Evolutionary conservation across 1,140 invertebrate genomes (phyloP).

Genomic region (Orchestia grillus): DNA sequence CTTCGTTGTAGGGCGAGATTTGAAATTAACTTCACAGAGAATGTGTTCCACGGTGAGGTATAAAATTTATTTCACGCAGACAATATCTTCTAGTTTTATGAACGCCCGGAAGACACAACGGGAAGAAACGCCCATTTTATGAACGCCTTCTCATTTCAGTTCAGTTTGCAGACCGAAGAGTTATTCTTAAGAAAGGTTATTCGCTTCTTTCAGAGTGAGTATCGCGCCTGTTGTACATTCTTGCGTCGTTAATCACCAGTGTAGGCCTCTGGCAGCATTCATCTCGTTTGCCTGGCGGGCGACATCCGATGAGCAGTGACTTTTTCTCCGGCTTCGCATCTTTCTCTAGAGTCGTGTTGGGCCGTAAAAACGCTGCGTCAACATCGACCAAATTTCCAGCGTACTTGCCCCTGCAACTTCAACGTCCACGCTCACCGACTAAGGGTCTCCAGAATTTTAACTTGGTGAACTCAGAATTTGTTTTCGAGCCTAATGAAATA

Average conservation of each 20-base stretch:
- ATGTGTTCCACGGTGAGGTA: background rate
- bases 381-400: background rate
- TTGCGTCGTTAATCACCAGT: background rate
- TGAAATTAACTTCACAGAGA: background rate
- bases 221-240: background rate
- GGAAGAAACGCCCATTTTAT: background rate
- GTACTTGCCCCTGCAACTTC: background rate
- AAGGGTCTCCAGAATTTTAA: background rate
- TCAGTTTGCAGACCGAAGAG: background rate
- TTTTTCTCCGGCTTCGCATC: background rate
- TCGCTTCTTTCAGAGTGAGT: background rate
- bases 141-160: background rate
- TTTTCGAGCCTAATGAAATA: background rate
- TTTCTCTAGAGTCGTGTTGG: background rate
- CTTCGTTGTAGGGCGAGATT: background rate
- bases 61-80: background rate
- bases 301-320: background rate
- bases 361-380: background rate
- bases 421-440: background rate
- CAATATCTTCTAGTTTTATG: background rate
- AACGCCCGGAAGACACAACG: too few species aligned
- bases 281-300: background rate
- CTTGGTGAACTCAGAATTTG: background rate
- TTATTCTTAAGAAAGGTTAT: background rate
- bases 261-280: background rate